These are phyloP conservation scores for Xestia ashworthii DNA, from an alignment of 2,888 invertebrate species.

Conservation along the genomic window DNA sequence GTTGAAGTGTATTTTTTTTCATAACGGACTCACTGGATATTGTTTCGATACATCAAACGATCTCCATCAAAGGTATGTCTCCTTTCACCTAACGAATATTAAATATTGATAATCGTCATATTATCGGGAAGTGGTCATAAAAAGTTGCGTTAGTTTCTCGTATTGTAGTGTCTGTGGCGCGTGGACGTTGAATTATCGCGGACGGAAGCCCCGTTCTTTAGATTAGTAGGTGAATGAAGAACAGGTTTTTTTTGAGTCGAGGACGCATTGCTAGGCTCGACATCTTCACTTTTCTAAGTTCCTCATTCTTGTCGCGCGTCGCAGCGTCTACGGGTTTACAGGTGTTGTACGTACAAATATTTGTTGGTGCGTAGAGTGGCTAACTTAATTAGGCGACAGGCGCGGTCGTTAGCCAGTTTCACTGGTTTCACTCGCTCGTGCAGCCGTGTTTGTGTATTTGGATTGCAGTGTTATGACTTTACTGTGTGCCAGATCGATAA, in stretches of 20 bases:
- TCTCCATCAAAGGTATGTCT: slow-evolving; percentile 84
- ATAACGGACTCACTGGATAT: slow-evolving; percentile 72
- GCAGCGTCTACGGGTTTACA: slow-evolving; percentile 68
- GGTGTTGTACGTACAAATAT: slow-evolving; percentile 67
- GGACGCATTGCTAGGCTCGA: slow-evolving; percentile 75
- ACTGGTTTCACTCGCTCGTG: slow-evolving; percentile 53
- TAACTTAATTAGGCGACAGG: slow-evolving; percentile 81
- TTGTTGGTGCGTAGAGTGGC: slow-evolving; percentile 66
- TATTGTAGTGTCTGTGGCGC: slow-evolving; percentile 58
- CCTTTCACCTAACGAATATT: slow-evolving; percentile 89
- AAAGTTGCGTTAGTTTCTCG: slow-evolving; percentile 47
- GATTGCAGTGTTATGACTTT: slow-evolving; percentile 77
- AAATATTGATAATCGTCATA: slow-evolving; percentile 76
- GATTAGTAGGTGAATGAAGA: slow-evolving; percentile 86
- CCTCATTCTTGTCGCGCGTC: slow-evolving; percentile 75
- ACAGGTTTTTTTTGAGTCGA: slow-evolving; percentile 82
- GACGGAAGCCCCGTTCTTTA: slow-evolving; percentile 81
- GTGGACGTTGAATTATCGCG: slow-evolving; percentile 68
- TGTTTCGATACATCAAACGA: slow-evolving; percentile 69
- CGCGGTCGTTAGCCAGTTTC: slow-evolving; percentile 62
- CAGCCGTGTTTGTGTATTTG: slow-evolving; percentile 74
- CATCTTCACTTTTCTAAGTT: slow-evolving; percentile 78
- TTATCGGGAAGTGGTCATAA: slow-evolving; percentile 64
- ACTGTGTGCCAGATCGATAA: slow-evolving; percentile 61
- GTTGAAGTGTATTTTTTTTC: slow-evolving; percentile 75